These are phyloP conservation scores for Nylanderia fulva DNA, from an alignment of 1,140 invertebrate species.

Conservation along the genomic window DNA sequence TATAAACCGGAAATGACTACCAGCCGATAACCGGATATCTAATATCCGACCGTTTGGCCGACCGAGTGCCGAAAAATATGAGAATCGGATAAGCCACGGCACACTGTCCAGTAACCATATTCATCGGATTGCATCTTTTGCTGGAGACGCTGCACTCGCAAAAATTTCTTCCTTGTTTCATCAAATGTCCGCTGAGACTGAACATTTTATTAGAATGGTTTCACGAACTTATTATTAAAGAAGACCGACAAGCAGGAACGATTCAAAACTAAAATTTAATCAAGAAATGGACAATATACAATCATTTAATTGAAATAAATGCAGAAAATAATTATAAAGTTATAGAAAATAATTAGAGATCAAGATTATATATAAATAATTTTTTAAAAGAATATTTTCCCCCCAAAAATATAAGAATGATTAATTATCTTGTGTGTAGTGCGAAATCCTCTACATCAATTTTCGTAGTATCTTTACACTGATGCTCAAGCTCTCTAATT, in stretches of 20 bases:
- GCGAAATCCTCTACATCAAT: not conserved
- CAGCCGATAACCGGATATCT: conserved; percentile 79
- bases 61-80: conserved; percentile 77
- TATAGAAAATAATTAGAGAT: too few species aligned
- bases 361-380: too few species aligned
- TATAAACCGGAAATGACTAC: conserved; percentile 76
- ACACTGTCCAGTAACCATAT: conserved; percentile 63
- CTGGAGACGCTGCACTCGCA: conserved; percentile 31
- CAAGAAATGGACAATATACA: not conserved
- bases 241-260: not conserved
- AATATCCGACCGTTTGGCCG: conserved; percentile 78
- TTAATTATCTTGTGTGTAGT: not conserved
- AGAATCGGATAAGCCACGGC: conserved; percentile 75
- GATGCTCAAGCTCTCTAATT: not conserved
- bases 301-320: not conserved
- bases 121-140: conserved; percentile 42
- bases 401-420: too few species aligned
- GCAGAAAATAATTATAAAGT: too few species aligned
- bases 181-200: not conserved
- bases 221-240: too few species aligned
- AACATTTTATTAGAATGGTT: conserved; percentile 12
- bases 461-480: not conserved
- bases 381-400: too few species aligned
- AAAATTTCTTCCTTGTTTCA: conserved; percentile 37
- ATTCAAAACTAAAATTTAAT: not conserved